These are phyloP conservation scores for Epizoanthus stellaris DNA, from an alignment of 92 coral and sea anemone genomes.

Conservation along the genomic window DNA sequence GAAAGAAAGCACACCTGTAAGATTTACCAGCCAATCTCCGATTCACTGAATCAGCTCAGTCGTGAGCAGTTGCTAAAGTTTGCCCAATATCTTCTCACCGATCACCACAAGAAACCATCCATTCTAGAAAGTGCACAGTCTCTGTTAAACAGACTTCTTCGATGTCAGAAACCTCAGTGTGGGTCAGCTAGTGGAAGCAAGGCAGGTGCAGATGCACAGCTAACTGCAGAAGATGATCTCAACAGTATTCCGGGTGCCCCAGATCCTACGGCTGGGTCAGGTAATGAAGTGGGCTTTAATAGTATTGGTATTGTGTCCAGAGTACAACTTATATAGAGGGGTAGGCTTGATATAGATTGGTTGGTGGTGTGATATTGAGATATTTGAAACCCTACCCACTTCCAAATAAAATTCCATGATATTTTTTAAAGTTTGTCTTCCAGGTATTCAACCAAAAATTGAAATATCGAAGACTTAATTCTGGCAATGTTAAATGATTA, in stretches of 20 bases:
- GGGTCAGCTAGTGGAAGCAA: background rate
- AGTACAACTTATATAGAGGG: too few species aligned
- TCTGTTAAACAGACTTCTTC: conserved; percentile 13
- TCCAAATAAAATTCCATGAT: too few species aligned
- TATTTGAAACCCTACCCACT: too few species aligned
- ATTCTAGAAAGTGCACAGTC: conserved; percentile 17
- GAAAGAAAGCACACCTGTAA: background rate
- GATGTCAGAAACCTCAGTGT: background rate
- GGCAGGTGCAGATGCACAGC: background rate
- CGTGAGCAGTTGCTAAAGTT: conserved; percentile 20
- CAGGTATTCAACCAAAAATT: too few species aligned
- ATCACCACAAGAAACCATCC: conserved; percentile 8
- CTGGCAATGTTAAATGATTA: too few species aligned
- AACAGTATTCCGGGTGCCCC: conserved; percentile 30
- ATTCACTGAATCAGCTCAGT: conserved; percentile 13
- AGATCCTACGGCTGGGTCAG: conserved; percentile 24
- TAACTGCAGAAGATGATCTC: background rate
- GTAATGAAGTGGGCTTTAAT: background rate
- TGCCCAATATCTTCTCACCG: conserved; percentile 19
- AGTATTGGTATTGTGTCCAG: too few species aligned
- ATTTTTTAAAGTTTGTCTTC: too few species aligned
- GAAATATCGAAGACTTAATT: too few species aligned
- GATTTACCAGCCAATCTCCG: conserved; percentile 10
- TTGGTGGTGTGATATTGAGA: too few species aligned
- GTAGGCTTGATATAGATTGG: too few species aligned